phyloP scores from a whole-genome alignment of 2,113 vertebrate species.

The Addax nasomaculatus region DNA sequence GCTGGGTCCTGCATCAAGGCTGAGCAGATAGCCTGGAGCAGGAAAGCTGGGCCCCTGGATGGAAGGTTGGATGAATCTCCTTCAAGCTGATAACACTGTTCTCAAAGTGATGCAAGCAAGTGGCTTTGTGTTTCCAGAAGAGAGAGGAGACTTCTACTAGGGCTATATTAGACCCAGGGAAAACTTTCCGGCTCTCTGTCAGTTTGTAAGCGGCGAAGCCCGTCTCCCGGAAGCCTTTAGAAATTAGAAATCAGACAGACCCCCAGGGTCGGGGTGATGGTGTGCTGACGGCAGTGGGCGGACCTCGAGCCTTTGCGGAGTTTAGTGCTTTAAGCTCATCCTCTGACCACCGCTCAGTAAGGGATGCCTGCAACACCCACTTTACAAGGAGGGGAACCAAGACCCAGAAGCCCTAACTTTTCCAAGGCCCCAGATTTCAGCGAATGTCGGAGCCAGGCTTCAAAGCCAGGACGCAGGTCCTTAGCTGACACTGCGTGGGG shows the following conservation, averaged over 20 bases:
- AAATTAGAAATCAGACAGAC: neutral
- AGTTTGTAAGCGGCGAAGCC: neutral
- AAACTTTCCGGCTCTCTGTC: neutral
- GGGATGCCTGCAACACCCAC: neutral
- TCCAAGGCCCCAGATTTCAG: neutral
- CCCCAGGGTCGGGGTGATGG: neutral
- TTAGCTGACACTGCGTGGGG: neutral
- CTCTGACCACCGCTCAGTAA: neutral
- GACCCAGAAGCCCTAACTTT: neutral
- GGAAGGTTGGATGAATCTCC: neutral
- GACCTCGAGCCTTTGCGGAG: neutral
- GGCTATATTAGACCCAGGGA: neutral
- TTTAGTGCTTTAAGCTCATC: neutral
- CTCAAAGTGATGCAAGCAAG: neutral
- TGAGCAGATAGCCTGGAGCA: neutral
- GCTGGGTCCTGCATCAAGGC: neutral
- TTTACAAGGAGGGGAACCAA: neutral
- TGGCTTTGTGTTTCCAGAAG: neutral
- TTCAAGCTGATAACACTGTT: neutral
- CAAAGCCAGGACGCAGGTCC: neutral
- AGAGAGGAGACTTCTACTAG: neutral
- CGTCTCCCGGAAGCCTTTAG: neutral
- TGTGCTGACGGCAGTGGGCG: accelerated
- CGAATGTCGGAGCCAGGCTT: neutral
- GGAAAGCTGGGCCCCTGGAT: neutral